A percentile compares a stretch with the other conserved stretches of the same genome.
Conservation (phyloP, 1,140 invertebrate species). For the Notospermus geniculatus region DNA sequence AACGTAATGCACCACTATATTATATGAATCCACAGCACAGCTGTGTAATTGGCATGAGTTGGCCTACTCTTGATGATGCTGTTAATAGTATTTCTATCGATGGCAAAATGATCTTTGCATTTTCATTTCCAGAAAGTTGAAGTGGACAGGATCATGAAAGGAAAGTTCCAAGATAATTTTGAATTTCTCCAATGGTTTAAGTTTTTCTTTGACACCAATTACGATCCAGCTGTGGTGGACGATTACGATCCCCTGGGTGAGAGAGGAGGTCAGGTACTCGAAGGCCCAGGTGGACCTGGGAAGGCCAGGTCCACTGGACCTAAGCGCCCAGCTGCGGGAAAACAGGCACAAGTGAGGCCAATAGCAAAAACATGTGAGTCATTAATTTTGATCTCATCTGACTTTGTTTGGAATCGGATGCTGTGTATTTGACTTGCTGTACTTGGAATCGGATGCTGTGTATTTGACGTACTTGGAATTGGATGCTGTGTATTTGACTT, state of each 20-base stretch:
- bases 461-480: no score
- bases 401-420: no score
- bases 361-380: no score
- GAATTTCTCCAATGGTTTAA: constrained; percentile 99
- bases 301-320: constrained; percentile 22
- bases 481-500: no score
- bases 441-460: no score
- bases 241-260: constrained; percentile 90
- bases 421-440: no score
- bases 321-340: background rate
- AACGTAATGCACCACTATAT: no score
- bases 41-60: background rate
- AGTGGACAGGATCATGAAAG: constrained; percentile 95
- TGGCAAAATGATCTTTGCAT: background rate
- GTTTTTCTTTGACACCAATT: constrained; percentile 99
- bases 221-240: constrained; percentile 71
- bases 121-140: constrained; percentile 80
- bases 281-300: constrained; percentile 60
- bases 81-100: no score
- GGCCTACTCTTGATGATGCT: background rate
- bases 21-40: background rate
- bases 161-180: constrained; percentile 96
- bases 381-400: no score
- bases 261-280: constrained; percentile 64
- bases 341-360: no score